Conservation (phyloP, 2,113 vertebrate species). For the Grallaria varia region DNA sequence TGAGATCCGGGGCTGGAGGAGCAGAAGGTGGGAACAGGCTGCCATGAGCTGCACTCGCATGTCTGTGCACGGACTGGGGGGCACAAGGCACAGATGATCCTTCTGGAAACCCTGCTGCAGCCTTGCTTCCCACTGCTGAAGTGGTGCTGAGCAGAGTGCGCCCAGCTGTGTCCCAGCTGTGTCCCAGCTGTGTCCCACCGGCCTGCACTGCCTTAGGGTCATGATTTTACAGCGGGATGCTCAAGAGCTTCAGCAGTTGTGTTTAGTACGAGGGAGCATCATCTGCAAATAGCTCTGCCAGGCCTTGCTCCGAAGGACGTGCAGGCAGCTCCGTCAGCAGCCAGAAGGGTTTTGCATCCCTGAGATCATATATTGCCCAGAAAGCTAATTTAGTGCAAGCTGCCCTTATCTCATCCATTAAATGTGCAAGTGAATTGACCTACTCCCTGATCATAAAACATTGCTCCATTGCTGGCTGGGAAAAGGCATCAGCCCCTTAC, state of each 20-base stretch:
- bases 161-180: not conserved
- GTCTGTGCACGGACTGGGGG: accelerated
- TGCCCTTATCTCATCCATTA: conserved; percentile 41
- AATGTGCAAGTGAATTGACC: conserved; percentile 8
- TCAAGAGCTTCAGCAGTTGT: not conserved
- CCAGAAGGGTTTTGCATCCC: not conserved
- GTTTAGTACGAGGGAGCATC: not conserved
- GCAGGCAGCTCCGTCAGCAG: not conserved
- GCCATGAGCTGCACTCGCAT: accelerated
- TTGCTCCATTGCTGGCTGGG: not conserved
- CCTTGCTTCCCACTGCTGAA: not conserved
- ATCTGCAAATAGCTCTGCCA: not conserved
- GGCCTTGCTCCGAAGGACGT: not conserved
- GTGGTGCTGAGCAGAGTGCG: not conserved
- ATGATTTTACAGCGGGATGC: not conserved
- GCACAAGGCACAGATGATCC: not conserved
- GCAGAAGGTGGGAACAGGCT: not conserved
- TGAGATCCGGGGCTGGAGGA: not conserved
- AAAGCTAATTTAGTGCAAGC: conserved; percentile 22
- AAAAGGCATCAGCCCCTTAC: not conserved
- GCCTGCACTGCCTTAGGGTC: not conserved
- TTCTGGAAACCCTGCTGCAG: not conserved
- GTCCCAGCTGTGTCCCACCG: not conserved
- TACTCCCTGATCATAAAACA: not conserved
- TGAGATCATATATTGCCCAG: not conserved